Evolutionary conservation across 2,888 invertebrate species (phyloP), one percentile per base, ranked within the genome.

Genomic region (Polyommatus icarus): DNA sequence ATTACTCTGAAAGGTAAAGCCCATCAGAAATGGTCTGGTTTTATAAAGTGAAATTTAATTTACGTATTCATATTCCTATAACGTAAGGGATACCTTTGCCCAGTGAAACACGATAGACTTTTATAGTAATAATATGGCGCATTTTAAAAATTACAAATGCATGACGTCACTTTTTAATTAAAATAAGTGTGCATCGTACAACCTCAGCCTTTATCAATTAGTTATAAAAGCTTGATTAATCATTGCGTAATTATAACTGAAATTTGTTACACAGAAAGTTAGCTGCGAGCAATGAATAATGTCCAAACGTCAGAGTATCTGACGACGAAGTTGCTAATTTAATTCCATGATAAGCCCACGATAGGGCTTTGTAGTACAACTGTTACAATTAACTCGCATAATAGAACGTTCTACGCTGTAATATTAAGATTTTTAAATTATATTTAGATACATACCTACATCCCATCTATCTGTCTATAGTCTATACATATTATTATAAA

Each of bases 241-340:
- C 18, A 67, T 5, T 18, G 67, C 29, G 18, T 29, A 67, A 29
- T 32, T 67, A 18, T 67, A 18, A 67, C 32, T 67, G 18, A 67
- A 67, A 67, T 20, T 54, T 32, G 67, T 29, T 15, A 29, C 29
- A 67, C 67, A 29, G 67, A 67, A 67, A 61, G 67, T 32, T 67
- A 6, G 15, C 29, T 20, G 67, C 29, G 61, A 61, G 61, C 20
- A 67, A 67, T 67, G 67, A 29, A 32, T 67, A 32, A 67, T 67
- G 15, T 24, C 15, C 29, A 67, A 67, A 29, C 29, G 18, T 67
- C 67, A 29, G 67, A 29, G 15, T 29, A 29, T 67, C 67, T 67
- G 67, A 67, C 67, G 67, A 67, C 29, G 15, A 20, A 67, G 67
- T 67, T 67, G 67, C 67, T 67, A 29, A 67, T 32, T 67, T 67